A percentile compares a stretch with the other conserved stretches of the same genome.
Conservation (phyloP, 2,113 vertebrate species). For the Colaptes auratus region DNA sequence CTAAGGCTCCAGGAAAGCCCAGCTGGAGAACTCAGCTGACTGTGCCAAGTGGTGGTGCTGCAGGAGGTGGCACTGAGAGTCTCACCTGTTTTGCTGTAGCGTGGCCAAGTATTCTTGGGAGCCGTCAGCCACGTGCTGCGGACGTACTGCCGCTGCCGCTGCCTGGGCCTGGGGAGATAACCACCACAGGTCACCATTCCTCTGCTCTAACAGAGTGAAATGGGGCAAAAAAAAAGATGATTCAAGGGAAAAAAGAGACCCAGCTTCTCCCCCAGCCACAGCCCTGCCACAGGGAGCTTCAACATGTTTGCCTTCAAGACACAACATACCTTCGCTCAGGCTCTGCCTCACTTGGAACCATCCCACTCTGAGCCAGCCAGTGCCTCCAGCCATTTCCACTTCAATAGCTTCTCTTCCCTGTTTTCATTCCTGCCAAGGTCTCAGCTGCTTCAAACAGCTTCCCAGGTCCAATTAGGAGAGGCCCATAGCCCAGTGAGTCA, state of each 20-base stretch:
- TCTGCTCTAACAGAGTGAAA: neutral
- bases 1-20: neutral
- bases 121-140: conserved; percentile 90
- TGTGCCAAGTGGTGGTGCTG: accelerated
- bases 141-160: conserved; percentile 87
- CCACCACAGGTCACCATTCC: neutral
- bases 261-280: neutral
- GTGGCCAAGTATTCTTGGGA: conserved; percentile 93
- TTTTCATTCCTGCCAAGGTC: conserved; percentile 10
- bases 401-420: neutral
- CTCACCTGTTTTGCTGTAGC: conserved; percentile 91
- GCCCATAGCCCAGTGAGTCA: conserved; percentile 10
- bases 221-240: neutral
- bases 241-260: neutral
- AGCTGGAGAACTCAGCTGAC: neutral
- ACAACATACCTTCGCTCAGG: neutral
- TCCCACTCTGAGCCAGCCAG: neutral
- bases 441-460: conserved; percentile 15
- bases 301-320: neutral
- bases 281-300: neutral
- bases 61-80: neutral
- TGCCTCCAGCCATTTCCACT: conserved; percentile 32
- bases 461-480: neutral
- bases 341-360: neutral
- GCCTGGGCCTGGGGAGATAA: conserved; percentile 78